Conservation (phyloP, 2,888 invertebrate genomes). For the Ochropacha duplaris region DNA sequence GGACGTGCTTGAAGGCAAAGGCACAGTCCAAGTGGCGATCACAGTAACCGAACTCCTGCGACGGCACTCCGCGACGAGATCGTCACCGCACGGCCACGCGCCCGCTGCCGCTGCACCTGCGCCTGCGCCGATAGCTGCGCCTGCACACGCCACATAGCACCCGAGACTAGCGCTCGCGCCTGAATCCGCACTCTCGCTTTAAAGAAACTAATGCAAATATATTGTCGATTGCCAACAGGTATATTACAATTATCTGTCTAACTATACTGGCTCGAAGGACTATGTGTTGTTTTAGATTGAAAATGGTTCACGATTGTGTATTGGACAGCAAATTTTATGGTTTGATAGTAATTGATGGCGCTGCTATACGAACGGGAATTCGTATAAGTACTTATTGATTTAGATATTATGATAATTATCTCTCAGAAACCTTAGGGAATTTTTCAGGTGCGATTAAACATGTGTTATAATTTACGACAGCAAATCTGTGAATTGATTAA, state of each 20-base stretch:
- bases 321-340: background rate
- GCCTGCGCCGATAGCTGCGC: constrained; percentile 23
- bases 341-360: background rate
- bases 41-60: constrained; percentile 93
- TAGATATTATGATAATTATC: background rate
- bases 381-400: background rate
- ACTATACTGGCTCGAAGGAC: background rate
- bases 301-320: too few relatives aligned
- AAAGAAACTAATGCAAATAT: constrained; percentile 11
- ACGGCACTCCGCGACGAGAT: constrained; percentile 63
- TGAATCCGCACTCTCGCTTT: constrained; percentile 60
- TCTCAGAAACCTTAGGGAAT: background rate
- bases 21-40: constrained; percentile 93
- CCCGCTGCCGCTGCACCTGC: background rate
- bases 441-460: background rate
- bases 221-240: background rate
- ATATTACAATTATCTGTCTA: background rate
- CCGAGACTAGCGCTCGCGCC: constrained; percentile 68
- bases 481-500: background rate
- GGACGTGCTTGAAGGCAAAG: constrained; percentile 96
- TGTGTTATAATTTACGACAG: background rate
- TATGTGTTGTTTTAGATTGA: too few relatives aligned
- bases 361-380: background rate
- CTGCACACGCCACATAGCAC: constrained; percentile 68
- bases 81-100: constrained; percentile 26